phyloP scores from a whole-genome alignment of 2,888 invertebrate species.

The Arctia plantaginis region DNA sequence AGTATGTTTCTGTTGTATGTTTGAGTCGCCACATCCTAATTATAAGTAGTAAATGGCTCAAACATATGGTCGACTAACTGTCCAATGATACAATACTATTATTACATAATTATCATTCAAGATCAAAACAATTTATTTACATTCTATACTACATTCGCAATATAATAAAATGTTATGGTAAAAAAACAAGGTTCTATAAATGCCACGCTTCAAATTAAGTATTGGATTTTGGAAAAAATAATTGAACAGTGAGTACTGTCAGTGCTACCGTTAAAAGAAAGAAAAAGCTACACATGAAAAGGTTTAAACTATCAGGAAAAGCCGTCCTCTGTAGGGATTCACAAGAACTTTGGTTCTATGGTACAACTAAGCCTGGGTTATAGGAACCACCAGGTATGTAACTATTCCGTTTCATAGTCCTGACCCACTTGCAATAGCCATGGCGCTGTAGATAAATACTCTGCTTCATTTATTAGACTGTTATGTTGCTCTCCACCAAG shows the following conservation, averaged over 20 bases:
- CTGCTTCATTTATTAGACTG: neutral
- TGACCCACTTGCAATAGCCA: no score
- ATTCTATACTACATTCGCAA: neutral
- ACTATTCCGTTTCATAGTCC: no score
- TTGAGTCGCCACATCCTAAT: no score
- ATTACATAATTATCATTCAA: neutral
- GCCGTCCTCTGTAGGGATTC: neutral
- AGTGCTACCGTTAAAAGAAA: neutral
- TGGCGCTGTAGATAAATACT: neutral
- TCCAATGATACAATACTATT: neutral
- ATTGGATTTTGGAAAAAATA: neutral
- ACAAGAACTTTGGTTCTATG: neutral
- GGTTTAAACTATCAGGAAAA: neutral
- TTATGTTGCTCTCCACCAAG: no score
- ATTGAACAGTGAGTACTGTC: neutral
- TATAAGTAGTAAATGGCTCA: no score
- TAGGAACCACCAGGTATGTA: no score
- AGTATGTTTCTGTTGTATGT: no score
- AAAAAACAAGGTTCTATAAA: neutral
- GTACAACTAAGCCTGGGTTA: neutral
- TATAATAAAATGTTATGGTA: neutral
- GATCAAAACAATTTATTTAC: neutral
- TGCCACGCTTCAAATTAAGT: neutral
- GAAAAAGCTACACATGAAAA: neutral
- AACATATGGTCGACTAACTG: no score